phyloP scores from a whole-genome alignment of 2,113 vertebrate genomes.

The Sula dactylatra region DNA sequence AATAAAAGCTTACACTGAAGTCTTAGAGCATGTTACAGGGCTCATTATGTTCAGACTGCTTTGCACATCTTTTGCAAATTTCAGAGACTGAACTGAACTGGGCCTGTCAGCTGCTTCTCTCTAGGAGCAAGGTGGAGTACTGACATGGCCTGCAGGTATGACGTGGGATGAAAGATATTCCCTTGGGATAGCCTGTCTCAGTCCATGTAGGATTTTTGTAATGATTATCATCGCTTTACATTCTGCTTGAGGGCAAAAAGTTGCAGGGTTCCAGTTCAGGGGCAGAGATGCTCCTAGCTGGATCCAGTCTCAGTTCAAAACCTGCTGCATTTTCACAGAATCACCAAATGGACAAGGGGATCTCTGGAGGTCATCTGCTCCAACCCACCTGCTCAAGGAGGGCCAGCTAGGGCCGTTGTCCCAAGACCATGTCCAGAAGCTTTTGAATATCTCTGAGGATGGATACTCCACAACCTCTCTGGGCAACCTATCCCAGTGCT shows the following conservation, averaged over 20 bases:
- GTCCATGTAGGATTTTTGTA: neutral
- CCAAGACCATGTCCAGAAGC: neutral
- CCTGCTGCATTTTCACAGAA: neutral
- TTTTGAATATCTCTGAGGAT: neutral
- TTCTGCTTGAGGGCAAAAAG: neutral
- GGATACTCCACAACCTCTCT: neutral
- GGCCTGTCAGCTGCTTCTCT: neutral
- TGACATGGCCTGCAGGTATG: neutral
- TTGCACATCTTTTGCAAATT: neutral
- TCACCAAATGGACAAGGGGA: neutral
- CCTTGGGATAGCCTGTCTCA: neutral
- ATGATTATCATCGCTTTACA: neutral
- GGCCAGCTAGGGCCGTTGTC: neutral
- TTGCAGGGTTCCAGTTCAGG: neutral
- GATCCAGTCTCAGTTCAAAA: neutral
- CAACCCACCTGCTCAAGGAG: neutral
- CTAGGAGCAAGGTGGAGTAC: neutral
- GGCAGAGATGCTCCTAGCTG: neutral
- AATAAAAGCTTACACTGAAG: neutral
- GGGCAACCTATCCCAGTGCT: neutral
- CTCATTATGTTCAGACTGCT: neutral
- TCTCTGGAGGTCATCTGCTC: neutral
- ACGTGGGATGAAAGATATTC: neutral
- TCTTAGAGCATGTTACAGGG: neutral
- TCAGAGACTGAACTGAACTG: neutral